These are phyloP conservation scores for Macrosiphum euphorbiae DNA, from an alignment of 2,888 invertebrate species.

Conservation along the genomic window DNA sequence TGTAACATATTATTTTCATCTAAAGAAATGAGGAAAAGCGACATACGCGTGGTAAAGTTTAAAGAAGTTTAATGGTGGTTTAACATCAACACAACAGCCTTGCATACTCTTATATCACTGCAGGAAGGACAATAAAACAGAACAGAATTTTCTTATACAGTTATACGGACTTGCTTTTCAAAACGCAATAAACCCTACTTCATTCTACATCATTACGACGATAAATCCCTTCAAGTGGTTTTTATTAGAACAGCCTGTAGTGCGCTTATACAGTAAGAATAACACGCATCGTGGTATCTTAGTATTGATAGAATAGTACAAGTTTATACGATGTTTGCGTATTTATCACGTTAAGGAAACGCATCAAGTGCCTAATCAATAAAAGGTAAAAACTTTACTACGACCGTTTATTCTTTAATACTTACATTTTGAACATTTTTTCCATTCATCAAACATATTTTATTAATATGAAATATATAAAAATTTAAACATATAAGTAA, in stretches of 20 bases:
- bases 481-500: not conserved
- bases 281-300: not conserved
- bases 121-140: slow-evolving; percentile 38
- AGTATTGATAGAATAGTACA: slow-evolving; percentile 1
- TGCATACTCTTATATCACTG: slow-evolving; percentile 14
- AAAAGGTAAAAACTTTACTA: not conserved
- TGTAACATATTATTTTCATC: not conserved
- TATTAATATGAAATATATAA: not conserved
- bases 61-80: slow-evolving; percentile 42
- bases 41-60: not conserved
- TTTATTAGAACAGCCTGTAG: not conserved
- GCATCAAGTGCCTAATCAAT: not conserved
- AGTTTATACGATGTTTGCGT: not conserved
- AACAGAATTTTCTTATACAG: not conserved
- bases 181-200: slow-evolving; percentile 2
- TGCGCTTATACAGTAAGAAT: not conserved
- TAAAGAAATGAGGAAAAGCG: not conserved
- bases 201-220: not conserved
- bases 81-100: slow-evolving; percentile 9
- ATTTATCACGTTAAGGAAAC: not conserved
- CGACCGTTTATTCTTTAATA: not conserved
- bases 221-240: slow-evolving; percentile 48
- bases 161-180: not conserved
- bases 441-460: not conserved
- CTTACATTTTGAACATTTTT: not conserved